Evolutionary conservation across 1,140 invertebrate species (phyloP).

Genomic region (Sinonovacula constricta): DNA sequence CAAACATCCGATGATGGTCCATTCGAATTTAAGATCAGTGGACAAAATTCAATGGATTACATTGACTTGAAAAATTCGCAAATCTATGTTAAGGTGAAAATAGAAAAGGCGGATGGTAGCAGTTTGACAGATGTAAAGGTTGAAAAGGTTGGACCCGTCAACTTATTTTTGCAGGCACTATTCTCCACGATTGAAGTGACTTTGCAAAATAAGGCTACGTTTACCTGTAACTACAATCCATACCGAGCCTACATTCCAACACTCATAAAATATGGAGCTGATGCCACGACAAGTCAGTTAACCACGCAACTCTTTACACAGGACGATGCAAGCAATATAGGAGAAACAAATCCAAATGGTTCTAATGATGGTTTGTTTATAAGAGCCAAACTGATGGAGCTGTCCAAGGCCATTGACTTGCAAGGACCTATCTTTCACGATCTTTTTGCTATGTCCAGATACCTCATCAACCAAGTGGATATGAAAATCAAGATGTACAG

Average conservation of each 20-base stretch:
- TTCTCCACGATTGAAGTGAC: slow-evolving; percentile 48
- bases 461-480: too few relatives aligned
- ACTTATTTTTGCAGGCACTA: slow-evolving; percentile 42
- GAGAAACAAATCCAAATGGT: slow-evolving; percentile 12
- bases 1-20: not conserved
- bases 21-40: slow-evolving; percentile 14
- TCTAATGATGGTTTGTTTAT: slow-evolving; percentile 9
- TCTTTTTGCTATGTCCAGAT: slow-evolving; percentile 43
- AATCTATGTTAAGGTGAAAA: slow-evolving; percentile 44
- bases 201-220: slow-evolving; percentile 32
- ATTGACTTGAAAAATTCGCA: slow-evolving; percentile 41
- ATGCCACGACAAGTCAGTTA: slow-evolving; percentile 38
- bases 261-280: slow-evolving; percentile 36
- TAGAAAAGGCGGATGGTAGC: slow-evolving; percentile 20
- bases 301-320: slow-evolving; percentile 6
- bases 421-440: slow-evolving; percentile 46
- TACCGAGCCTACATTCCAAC: slow-evolving; percentile 43
- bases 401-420: slow-evolving; percentile 16
- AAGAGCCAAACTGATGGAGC: slow-evolving; percentile 2
- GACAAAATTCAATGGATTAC: slow-evolving; percentile 53
- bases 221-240: slow-evolving; percentile 40
- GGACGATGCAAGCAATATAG: slow-evolving; percentile 24
- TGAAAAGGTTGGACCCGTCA: slow-evolving; percentile 41
- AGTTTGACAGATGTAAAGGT: slow-evolving; percentile 4
- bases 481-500: slow-evolving; percentile 35